A percentile compares a stretch with the other conserved stretches of the same genome.
Evolutionary conservation across 2,113 vertebrate species (phyloP).

Genomic region (Scomber scombrus): DNA sequence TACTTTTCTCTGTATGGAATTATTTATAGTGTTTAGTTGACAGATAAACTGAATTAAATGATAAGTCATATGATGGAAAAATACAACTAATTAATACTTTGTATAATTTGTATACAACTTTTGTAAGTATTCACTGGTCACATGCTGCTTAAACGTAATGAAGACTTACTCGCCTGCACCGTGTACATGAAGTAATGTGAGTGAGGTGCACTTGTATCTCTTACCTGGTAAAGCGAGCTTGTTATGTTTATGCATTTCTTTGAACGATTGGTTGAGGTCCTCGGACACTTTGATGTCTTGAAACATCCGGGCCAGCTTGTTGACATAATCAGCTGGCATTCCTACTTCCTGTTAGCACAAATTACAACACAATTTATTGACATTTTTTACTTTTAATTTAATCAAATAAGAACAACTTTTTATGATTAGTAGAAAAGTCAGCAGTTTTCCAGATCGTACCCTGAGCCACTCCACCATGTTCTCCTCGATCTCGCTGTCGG

Average conservation of each 20-base stretch:
- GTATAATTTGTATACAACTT: no score
- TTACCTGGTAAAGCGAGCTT: slow-evolving; percentile 97
- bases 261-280: slow-evolving; percentile 98
- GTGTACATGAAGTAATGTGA: neutral
- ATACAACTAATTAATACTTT: no score
- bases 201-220: neutral
- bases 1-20: no score
- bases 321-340: slow-evolving; percentile 99
- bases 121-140: neutral
- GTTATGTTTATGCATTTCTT: slow-evolving; percentile 99
- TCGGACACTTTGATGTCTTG: slow-evolving; percentile 99
- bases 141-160: neutral
- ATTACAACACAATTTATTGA: neutral
- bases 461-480: slow-evolving; percentile 99
- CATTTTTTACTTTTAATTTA: no score
- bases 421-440: no score
- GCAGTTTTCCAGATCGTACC: slow-evolving; percentile 78
- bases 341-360: slow-evolving; percentile 92
- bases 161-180: no score
- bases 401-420: no score
- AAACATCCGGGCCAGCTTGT: slow-evolving; percentile 99
- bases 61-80: no score
- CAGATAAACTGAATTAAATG: no score
- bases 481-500: slow-evolving; percentile 99
- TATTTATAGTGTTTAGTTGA: no score